Conservation (phyloP, 2,113 vertebrate species). For the Takifugu flavidus region DNA sequence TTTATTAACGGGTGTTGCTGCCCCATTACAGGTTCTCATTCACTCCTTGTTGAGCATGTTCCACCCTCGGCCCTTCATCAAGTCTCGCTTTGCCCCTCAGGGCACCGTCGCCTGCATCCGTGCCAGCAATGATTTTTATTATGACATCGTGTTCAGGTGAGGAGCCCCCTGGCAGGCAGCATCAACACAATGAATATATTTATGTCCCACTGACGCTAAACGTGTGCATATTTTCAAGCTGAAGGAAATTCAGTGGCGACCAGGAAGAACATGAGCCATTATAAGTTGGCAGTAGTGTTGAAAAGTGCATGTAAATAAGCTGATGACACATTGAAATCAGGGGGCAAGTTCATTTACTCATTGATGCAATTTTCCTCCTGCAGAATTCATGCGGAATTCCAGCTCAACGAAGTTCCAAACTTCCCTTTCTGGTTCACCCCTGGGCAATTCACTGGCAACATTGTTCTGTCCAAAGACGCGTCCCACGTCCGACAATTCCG, state of each 20-base stretch:
- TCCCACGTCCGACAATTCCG: constrained; percentile 88
- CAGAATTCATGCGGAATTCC: constrained; percentile 97
- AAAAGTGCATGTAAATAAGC: too few species aligned
- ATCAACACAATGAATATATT: not conserved
- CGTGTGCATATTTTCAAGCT: not conserved
- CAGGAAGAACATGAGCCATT: too few species aligned
- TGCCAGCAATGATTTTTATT: constrained; percentile 87
- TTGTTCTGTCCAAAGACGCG: constrained; percentile 89
- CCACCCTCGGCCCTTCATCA: constrained; percentile 90
- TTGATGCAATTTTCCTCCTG: constrained; percentile 1
- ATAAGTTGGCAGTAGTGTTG: too few species aligned
- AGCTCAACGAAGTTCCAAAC: constrained; percentile 92
- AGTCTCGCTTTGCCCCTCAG: constrained; percentile 91
- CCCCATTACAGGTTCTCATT: constrained; percentile 79
- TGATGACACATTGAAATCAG: too few species aligned
- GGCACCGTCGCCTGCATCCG: constrained; percentile 89
- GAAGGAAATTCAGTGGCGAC: too few species aligned
- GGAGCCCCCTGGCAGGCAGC: constrained; percentile 12
- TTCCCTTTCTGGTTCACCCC: constrained; percentile 99
- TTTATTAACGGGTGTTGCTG: not conserved
- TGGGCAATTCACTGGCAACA: constrained; percentile 90
- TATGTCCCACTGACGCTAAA: not conserved
- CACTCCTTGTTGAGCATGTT: constrained; percentile 93
- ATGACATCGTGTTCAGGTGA: constrained; percentile 89
- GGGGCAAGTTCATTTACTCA: too few species aligned